Evolutionary conservation across 2,797 vertebrate genomes (phyloP).

Genomic region (Falco peregrinus): DNA sequence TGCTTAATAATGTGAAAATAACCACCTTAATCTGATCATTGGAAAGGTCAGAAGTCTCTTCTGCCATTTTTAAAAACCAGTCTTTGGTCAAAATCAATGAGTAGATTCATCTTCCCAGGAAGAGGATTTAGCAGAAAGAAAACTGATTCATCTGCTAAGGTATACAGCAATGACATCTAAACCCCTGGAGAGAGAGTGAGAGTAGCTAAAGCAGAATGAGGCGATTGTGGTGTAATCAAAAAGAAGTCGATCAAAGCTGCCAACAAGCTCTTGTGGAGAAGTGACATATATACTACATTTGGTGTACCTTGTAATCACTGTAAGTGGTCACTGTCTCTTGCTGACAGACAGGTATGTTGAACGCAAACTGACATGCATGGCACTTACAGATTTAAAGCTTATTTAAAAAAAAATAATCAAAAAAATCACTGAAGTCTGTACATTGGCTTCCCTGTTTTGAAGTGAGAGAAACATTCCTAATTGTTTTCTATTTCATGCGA

Average conservation of each 20-base stretch:
- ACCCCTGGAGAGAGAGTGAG: constrained; percentile 55
- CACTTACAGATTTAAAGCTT: constrained; percentile 27
- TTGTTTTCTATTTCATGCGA: not conserved
- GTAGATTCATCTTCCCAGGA: constrained; percentile 72
- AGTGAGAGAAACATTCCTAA: not conserved
- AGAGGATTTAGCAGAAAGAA: constrained; percentile 74
- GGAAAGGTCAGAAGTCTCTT: constrained; percentile 88
- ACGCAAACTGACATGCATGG: not conserved
- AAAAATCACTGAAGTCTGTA: not conserved
- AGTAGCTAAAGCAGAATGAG: constrained; percentile 69
- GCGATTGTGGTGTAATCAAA: constrained; percentile 75
- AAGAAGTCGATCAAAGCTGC: constrained; percentile 68
- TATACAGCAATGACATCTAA: constrained; percentile 75
- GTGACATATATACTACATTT: constrained; percentile 59
- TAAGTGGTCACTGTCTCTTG: constrained; percentile 57
- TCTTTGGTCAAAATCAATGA: constrained; percentile 82
- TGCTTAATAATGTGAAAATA: constrained; percentile 89
- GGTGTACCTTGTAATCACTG: constrained; percentile 52
- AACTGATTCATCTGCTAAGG: constrained; percentile 81
- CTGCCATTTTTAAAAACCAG: constrained; percentile 79
- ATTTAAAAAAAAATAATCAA: not conserved
- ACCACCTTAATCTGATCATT: constrained; percentile 85
- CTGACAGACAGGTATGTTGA: constrained; percentile 12
- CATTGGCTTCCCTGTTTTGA: not conserved
- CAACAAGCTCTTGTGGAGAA: constrained; percentile 63